Conservation (phyloP, 2,797 vertebrate species). For the Hirundo rustica region DNA sequence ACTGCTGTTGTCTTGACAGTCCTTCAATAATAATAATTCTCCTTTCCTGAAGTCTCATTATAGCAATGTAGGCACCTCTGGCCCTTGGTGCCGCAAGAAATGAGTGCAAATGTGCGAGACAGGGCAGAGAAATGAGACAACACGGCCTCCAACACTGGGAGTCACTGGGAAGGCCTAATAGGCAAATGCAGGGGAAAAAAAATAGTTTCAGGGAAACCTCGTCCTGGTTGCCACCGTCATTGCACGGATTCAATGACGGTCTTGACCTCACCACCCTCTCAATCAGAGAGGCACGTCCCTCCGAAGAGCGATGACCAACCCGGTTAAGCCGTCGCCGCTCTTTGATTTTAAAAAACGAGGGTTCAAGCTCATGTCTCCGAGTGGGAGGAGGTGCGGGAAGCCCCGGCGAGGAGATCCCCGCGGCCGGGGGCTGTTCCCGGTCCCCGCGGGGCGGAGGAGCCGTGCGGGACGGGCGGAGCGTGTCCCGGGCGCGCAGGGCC, state of each 20-base stretch:
- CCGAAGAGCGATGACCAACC: rapidly evolving
- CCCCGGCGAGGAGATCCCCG: background rate
- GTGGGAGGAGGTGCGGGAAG: background rate
- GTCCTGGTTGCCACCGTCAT: background rate
- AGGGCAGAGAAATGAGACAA: background rate
- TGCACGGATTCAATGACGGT: background rate
- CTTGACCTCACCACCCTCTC: background rate
- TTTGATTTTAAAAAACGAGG: background rate
- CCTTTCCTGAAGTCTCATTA: background rate
- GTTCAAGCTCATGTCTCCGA: background rate
- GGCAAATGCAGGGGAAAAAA: background rate
- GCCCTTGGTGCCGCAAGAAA: background rate
- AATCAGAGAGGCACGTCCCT: background rate
- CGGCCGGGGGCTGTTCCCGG: background rate
- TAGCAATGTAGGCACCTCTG: background rate
- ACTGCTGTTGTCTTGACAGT: background rate
- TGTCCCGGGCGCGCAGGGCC: background rate
- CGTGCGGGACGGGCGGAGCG: rapidly evolving
- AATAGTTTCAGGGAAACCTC: background rate
- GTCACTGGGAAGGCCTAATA: background rate
- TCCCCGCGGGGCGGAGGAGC: background rate
- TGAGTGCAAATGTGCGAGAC: background rate
- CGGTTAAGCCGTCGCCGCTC: background rate
- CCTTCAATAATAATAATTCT: background rate
- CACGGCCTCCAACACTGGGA: background rate